Evolutionary conservation across 2,797 vertebrate species (phyloP).

Genomic region (Macropodus opercularis): DNA sequence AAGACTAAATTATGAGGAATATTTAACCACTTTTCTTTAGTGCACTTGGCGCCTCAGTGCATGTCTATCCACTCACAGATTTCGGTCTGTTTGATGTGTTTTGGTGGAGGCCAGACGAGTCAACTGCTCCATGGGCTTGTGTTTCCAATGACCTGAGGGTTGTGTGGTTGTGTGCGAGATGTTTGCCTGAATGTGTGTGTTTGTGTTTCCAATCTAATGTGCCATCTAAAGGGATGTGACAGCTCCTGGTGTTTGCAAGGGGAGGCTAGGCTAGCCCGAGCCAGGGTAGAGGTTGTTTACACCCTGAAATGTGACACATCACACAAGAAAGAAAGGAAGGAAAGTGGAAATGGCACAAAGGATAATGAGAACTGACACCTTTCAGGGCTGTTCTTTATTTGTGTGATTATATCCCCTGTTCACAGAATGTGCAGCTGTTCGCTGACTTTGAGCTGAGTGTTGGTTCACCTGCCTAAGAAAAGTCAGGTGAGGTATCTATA

Average conservation of each 20-base stretch:
- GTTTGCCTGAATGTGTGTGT: constrained; percentile 30
- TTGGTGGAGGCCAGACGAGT: constrained; percentile 41
- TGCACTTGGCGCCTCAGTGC: constrained; percentile 38
- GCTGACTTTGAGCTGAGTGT: constrained; percentile 28
- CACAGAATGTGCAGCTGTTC: constrained; percentile 27
- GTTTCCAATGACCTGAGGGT: constrained; percentile 65
- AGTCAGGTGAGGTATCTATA: constrained; percentile 19
- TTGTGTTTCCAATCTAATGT: constrained; percentile 57
- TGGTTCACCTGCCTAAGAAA: constrained; percentile 39
- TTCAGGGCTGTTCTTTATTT: constrained; percentile 50
- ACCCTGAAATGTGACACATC: constrained; percentile 57
- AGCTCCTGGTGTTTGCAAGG: constrained; percentile 54
- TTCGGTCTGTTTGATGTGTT: constrained; percentile 55
- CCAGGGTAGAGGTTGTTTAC: constrained; percentile 56
- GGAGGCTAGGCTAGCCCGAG: constrained; percentile 40
- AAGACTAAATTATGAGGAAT: constrained; percentile 31
- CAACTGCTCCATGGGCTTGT: constrained; percentile 57
- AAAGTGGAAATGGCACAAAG: constrained; percentile 40
- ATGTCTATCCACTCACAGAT: constrained; percentile 41
- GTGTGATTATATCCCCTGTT: constrained; percentile 43
- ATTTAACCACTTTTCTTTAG: constrained; percentile 19
- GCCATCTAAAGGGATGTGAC: constrained; percentile 64
- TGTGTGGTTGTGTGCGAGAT: constrained; percentile 47
- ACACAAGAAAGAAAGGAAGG: constrained; percentile 39
- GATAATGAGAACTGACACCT: constrained; percentile 58